Percentiles rank a stretch among this genome's conserved stretches.
Evolutionary conservation across 2,113 vertebrate genomes (phyloP).

Genomic region (Halichoerus grypus): DNA sequence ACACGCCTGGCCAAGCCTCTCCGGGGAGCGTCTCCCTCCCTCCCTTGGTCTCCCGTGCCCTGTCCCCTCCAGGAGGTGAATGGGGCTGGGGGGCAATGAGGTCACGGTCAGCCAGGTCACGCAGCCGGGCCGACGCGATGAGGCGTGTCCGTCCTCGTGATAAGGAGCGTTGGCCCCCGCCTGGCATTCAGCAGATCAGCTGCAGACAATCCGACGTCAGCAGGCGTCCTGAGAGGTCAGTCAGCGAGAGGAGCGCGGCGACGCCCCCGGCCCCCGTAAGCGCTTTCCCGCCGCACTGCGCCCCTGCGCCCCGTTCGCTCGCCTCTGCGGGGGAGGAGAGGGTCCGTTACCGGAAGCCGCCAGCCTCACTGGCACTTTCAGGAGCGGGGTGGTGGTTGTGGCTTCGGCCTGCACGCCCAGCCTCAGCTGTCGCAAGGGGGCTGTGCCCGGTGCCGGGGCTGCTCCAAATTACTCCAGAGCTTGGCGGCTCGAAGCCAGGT

Average conservation of each 20-base stretch:
- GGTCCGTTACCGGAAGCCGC: rapidly evolving
- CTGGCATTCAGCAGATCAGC: constrained; percentile 73
- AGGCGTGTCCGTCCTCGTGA: constrained; percentile 23
- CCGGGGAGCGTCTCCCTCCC: too few species aligned
- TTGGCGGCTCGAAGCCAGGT: background rate
- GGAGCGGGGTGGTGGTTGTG: background rate
- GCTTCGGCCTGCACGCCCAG: rapidly evolving
- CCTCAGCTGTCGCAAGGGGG: background rate
- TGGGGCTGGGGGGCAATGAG: constrained; percentile 73
- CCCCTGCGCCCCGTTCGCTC: background rate
- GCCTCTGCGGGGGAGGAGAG: background rate
- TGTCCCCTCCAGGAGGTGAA: background rate
- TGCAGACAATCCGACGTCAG: constrained; percentile 76
- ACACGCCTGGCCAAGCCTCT: background rate
- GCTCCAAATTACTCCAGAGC: background rate
- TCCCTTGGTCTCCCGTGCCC: too few species aligned
- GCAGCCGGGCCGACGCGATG: constrained; percentile 73
- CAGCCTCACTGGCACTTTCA: too few species aligned
- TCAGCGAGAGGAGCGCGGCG: constrained; percentile 52
- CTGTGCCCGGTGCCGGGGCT: background rate
- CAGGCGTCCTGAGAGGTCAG: constrained; percentile 52
- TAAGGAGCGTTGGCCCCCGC: constrained; percentile 64
- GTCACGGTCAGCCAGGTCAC: constrained; percentile 36
- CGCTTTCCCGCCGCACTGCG: background rate
- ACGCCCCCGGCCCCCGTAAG: constrained; percentile 54